phyloP scores from a whole-genome alignment of 2,797 vertebrate species.

The Furcifer pardalis region DNA sequence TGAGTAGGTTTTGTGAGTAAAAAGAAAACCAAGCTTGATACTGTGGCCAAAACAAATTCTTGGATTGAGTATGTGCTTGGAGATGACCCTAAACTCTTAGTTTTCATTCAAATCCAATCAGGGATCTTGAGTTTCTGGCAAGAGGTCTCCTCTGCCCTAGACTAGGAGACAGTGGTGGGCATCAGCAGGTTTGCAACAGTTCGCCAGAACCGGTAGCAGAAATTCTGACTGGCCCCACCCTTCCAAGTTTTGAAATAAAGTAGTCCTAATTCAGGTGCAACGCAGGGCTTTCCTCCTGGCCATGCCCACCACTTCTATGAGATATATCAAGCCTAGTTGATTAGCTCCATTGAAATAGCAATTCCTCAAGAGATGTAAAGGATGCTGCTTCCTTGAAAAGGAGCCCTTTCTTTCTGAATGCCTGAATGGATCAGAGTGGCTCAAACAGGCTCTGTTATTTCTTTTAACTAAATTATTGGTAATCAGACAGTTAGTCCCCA shows the following conservation, averaged over 20 bases:
- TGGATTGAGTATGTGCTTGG: not conserved
- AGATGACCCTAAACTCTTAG: not conserved
- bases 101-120: not conserved
- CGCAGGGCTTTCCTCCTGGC: too few species aligned
- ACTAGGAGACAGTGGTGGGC: too few species aligned
- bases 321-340: not conserved
- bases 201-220: too few species aligned
- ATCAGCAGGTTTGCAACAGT: too few species aligned
- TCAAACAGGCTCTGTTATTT: not conserved
- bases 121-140: not conserved
- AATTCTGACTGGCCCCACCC: too few species aligned
- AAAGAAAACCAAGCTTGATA: not conserved
- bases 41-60: not conserved
- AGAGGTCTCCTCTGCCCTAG: not conserved
- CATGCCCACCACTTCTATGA: too few species aligned
- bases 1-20: not conserved
- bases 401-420: not conserved
- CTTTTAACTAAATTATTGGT: not conserved
- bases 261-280: too few species aligned
- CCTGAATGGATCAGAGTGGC: not conserved
- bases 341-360: not conserved
- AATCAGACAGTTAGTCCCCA: too few species aligned
- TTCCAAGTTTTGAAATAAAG: too few species aligned
- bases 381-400: not conserved
- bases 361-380: not conserved